Percentiles rank a stretch among this genome's conserved stretches.
These are phyloP conservation scores for Agapornis canus DNA, from an alignment of 2,797 vertebrate genomes.

Conservation along the genomic window DNA sequence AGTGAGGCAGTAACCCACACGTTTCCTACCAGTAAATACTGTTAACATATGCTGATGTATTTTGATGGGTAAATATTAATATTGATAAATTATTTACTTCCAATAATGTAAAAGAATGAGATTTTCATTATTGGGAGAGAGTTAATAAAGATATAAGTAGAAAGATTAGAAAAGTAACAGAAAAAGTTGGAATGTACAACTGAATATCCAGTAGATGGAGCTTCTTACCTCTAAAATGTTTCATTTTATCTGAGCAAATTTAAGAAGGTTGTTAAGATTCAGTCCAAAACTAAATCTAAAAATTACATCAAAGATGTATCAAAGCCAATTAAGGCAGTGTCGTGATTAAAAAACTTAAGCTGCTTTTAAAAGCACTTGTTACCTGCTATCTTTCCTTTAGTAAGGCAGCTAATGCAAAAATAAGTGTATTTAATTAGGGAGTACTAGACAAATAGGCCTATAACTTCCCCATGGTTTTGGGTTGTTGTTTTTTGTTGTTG, in stretches of 20 bases:
- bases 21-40: background rate
- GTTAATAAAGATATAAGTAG: background rate
- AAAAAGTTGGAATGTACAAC: background rate
- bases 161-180: background rate
- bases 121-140: background rate
- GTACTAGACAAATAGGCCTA: background rate
- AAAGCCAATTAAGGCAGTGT: background rate
- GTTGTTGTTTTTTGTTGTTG: background rate
- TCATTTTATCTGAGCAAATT: background rate
- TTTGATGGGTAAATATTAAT: background rate
- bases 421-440: background rate
- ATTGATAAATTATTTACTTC: background rate
- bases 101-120: background rate
- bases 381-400: background rate
- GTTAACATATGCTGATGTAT: background rate
- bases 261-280: background rate
- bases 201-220: slow-evolving; percentile 75
- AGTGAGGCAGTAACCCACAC: background rate
- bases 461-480: background rate
- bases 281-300: background rate
- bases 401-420: background rate
- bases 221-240: slow-evolving; percentile 57
- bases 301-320: background rate
- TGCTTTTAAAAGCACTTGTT: background rate
- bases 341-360: background rate